A percentile compares a stretch with the other conserved stretches of the same genome.
Conservation (phyloP, 2,888 invertebrate genomes). For the Trissolcus japonicus region DNA sequence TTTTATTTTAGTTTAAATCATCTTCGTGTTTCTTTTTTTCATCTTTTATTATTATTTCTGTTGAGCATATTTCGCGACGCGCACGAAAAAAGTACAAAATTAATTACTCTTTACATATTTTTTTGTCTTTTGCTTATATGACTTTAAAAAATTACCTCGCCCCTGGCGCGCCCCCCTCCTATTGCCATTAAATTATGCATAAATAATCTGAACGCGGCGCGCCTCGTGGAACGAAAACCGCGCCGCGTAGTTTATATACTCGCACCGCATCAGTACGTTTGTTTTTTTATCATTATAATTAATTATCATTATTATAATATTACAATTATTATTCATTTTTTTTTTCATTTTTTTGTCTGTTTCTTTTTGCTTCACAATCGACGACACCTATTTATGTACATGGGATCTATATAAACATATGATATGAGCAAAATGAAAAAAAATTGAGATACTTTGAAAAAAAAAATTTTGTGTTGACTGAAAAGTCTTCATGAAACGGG, state of each 20-base stretch:
- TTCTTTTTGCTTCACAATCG: constrained; percentile 32
- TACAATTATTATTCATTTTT: constrained; percentile 52
- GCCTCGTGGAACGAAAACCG: constrained; percentile 36
- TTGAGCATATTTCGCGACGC: constrained; percentile 74
- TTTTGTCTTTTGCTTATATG: constrained; percentile 59
- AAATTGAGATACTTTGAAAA: not conserved
- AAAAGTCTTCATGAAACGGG: no score
- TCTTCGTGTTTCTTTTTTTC: constrained; percentile 28
- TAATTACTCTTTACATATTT: constrained; percentile 69
- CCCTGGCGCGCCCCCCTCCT: constrained; percentile 54
- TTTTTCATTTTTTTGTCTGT: constrained; percentile 56
- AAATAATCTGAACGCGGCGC: constrained; percentile 53
- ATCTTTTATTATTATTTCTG: constrained; percentile 52
- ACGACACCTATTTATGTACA: not conserved
- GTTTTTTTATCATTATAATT: constrained; percentile 50
- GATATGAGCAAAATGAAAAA: not conserved
- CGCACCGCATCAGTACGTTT: constrained; percentile 57
- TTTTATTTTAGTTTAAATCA: constrained; percentile 40
- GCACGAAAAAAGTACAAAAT: constrained; percentile 75
- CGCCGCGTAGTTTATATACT: constrained; percentile 48
- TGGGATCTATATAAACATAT: not conserved
- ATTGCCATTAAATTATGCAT: constrained; percentile 57
- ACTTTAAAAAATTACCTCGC: constrained; percentile 58
- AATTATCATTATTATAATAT: constrained; percentile 52
- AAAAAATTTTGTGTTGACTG: no score